A percentile compares a stretch with the other conserved stretches of the same genome.
Conservation (phyloP, 2,888 invertebrate genomes). For the Xanthorhoe designata region DNA sequence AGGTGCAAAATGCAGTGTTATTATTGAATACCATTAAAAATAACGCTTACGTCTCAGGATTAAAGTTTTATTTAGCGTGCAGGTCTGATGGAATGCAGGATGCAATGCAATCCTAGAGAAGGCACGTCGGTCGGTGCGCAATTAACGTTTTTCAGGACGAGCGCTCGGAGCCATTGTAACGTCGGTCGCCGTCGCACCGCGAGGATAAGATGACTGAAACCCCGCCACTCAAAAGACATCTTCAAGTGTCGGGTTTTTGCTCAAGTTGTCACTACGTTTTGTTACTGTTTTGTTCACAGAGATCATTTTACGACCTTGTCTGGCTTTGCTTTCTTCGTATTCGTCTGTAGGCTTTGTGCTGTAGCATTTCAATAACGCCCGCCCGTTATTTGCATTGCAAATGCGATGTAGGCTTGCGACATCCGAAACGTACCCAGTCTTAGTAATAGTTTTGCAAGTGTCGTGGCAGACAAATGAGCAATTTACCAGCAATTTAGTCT, state of each 20-base stretch:
- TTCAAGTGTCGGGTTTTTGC: constrained; percentile 60
- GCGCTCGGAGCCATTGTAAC: constrained; percentile 70
- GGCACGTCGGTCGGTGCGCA: constrained; percentile 66
- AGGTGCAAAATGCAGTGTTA: constrained; percentile 55
- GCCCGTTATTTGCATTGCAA: constrained; percentile 33
- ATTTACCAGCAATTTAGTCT: constrained; percentile 77
- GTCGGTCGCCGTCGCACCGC: constrained; percentile 55
- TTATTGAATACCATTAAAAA: constrained; percentile 44
- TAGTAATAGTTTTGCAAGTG: constrained; percentile 64
- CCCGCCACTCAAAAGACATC: constrained; percentile 64
- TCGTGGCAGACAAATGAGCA: constrained; percentile 74
- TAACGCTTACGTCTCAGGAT: constrained; percentile 33
- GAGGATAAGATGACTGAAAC: constrained; percentile 67
- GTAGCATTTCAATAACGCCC: constrained; percentile 28
- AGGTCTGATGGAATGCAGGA: constrained; percentile 54
- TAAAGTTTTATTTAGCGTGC: constrained; percentile 51
- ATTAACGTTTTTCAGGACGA: constrained; percentile 79
- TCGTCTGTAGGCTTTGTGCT: constrained; percentile 24
- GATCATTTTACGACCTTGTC: constrained; percentile 20
- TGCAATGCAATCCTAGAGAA: constrained; percentile 62
- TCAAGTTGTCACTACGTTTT: constrained; percentile 47
- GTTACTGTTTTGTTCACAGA: constrained; percentile 31
- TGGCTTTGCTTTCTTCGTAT: constrained; percentile 16
- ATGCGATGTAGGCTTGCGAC: constrained; percentile 33
- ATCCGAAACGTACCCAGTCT: constrained; percentile 35